These are phyloP conservation scores for Mylabris sibirica DNA, from an alignment of 2,888 invertebrate species.

Conservation along the genomic window DNA sequence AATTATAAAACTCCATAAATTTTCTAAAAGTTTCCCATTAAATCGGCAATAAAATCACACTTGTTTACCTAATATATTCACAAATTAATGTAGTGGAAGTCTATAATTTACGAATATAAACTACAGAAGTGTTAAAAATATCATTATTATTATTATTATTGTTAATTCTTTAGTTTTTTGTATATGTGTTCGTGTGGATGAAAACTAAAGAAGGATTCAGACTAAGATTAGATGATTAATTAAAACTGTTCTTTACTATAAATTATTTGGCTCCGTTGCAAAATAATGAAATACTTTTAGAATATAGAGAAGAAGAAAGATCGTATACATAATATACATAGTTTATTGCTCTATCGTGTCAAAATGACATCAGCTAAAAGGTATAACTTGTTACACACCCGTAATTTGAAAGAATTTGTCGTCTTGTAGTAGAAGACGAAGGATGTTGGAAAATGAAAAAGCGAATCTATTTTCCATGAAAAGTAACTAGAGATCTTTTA, in stretches of 20 bases:
- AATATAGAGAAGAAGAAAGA: too few species aligned
- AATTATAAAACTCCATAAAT: not conserved
- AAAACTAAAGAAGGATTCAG: not conserved
- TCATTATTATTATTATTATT: not conserved
- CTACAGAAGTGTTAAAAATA: not conserved
- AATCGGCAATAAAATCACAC: not conserved
- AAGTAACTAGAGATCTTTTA: not conserved
- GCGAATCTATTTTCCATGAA: conserved; percentile 1
- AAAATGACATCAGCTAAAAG: conserved; percentile 3
- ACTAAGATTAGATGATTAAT: not conserved
- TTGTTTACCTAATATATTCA: conserved; percentile 12
- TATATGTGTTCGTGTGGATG: not conserved
- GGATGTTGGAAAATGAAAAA: not conserved
- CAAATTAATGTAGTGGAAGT: conserved; percentile 10
- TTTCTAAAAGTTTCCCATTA: not conserved
- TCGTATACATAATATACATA: not conserved
- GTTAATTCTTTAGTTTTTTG: not conserved
- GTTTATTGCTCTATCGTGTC: not conserved
- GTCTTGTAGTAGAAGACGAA: not conserved
- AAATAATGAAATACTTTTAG: not conserved
- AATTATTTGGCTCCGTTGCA: not conserved
- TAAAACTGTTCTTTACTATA: not conserved
- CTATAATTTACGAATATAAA: conserved; percentile 5
- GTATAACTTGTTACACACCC: not conserved
- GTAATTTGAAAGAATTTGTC: conserved; percentile 8